These are phyloP conservation scores for Drosophila putrida DNA, from an alignment of 2,888 invertebrate species.

Conservation along the genomic window DNA sequence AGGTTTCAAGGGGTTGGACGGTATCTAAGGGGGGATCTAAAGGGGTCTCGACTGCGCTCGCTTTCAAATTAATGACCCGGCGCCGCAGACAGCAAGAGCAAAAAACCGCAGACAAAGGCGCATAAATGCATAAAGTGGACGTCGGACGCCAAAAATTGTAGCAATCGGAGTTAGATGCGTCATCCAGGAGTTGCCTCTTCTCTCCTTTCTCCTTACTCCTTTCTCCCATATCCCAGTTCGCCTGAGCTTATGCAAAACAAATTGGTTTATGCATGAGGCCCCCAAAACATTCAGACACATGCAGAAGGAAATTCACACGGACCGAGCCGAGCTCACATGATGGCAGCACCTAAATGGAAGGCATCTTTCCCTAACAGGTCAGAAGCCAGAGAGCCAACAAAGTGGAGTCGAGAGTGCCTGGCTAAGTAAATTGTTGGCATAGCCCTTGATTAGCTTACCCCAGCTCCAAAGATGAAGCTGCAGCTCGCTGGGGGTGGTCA, in stretches of 20 bases:
- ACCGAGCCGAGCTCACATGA: slow-evolving; percentile 55
- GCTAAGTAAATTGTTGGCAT: slow-evolving; percentile 77
- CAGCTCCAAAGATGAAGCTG: slow-evolving; percentile 26
- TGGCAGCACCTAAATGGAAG: slow-evolving; percentile 37
- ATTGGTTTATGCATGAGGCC: slow-evolving; percentile 77
- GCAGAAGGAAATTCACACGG: slow-evolving; percentile 59
- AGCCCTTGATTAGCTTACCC: slow-evolving; percentile 78
- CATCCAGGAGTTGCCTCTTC: slow-evolving; percentile 18
- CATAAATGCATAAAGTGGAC: slow-evolving; percentile 76
- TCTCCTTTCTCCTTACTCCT: slow-evolving; percentile 1
- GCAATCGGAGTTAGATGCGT: slow-evolving; percentile 60
- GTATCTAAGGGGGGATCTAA: background rate
- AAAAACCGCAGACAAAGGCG: slow-evolving; percentile 76
- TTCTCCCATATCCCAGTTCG: slow-evolving; percentile 12
- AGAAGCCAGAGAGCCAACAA: background rate
- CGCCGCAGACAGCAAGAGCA: slow-evolving; percentile 67
- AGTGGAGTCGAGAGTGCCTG: slow-evolving; percentile 34
- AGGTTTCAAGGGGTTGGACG: background rate
- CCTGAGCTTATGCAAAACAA: slow-evolving; percentile 71
- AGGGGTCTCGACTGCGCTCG: slow-evolving; percentile 38
- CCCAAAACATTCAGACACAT: slow-evolving; percentile 48
- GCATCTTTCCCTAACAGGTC: slow-evolving; percentile 13
- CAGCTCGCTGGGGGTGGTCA: slow-evolving; percentile 36
- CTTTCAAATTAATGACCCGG: slow-evolving; percentile 76
- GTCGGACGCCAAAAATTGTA: slow-evolving; percentile 53